These are phyloP conservation scores for Aleiodes leptofemur DNA, from an alignment of 2,888 invertebrate genomes.

Conservation along the genomic window DNA sequence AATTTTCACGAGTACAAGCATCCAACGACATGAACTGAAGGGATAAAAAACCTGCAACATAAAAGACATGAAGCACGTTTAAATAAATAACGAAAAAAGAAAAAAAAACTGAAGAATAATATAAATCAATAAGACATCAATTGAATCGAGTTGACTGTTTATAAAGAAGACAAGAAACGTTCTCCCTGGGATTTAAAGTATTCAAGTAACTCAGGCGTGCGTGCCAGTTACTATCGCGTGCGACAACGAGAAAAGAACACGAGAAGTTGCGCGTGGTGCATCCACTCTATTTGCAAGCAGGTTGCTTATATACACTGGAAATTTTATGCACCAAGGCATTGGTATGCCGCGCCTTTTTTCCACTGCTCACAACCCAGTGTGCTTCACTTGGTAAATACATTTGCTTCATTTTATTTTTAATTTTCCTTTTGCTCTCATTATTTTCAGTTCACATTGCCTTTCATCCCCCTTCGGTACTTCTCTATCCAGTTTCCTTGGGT, in stretches of 20 bases:
- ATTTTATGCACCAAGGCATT: conserved; percentile 57
- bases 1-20: conserved; percentile 1
- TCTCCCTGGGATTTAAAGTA: conserved; percentile 9
- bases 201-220: conserved; percentile 31
- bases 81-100: not conserved
- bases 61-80: not conserved
- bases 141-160: conserved; percentile 15
- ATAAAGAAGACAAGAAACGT: conserved; percentile 1
- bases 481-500: not conserved
- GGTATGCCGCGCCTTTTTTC: conserved; percentile 32
- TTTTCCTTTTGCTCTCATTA: conserved; percentile 12
- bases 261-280: conserved; percentile 28
- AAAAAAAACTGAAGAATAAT: not conserved
- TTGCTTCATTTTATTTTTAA: not conserved
- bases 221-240: conserved; percentile 34
- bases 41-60: not conserved
- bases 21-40: not conserved
- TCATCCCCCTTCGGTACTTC: conserved; percentile 26
- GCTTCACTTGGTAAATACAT: conserved; percentile 21
- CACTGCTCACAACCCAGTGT: not conserved
- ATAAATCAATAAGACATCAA: conserved; percentile 25
- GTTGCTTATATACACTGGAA: conserved; percentile 59
- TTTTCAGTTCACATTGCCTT: not conserved
- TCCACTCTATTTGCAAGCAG: conserved; percentile 56
- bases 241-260: conserved; percentile 21